phyloP scores from a whole-genome alignment of 1,140 invertebrate genomes.

The Drosophila dunni region DNA sequence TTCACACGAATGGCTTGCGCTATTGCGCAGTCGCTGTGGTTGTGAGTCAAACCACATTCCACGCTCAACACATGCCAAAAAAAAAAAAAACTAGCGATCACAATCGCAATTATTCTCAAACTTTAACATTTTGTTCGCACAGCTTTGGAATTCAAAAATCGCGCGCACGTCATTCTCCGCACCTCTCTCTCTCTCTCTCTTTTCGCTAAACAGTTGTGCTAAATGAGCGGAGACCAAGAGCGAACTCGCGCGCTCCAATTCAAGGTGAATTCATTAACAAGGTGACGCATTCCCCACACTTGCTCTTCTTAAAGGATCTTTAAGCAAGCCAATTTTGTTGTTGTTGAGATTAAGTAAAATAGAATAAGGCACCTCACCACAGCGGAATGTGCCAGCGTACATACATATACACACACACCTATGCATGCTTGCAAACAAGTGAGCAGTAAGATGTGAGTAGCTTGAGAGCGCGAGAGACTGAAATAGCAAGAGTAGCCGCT shows the following conservation, averaged over 20 bases:
- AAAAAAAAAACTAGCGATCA: conserved; percentile 14
- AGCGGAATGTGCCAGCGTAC: neutral
- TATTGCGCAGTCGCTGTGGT: conserved; percentile 65
- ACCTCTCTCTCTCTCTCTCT: neutral
- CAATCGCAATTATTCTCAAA: conserved; percentile 77
- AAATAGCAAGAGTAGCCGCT: conserved; percentile 53
- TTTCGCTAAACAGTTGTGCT: conserved; percentile 30
- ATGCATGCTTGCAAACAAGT: neutral
- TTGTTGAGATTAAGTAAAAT: too few species aligned
- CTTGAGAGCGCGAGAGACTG: neutral
- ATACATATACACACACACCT: conserved; percentile 17
- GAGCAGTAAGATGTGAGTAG: neutral
- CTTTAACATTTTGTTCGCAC: conserved; percentile 75
- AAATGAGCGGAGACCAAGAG: conserved; percentile 56
- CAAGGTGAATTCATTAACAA: too few species aligned
- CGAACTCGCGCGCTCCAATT: conserved; percentile 7
- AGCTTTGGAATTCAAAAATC: conserved; percentile 77
- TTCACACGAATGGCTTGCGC: conserved; percentile 8
- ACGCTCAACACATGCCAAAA: conserved; percentile 35
- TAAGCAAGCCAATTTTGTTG: too few species aligned
- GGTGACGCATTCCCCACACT: too few species aligned
- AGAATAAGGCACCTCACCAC: too few species aligned
- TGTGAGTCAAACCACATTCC: conserved; percentile 74
- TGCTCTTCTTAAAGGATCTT: too few species aligned
- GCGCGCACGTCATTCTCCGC: conserved; percentile 34